Conservation (phyloP, 2,888 invertebrate species). For the Agonopterix heracliana region DNA sequence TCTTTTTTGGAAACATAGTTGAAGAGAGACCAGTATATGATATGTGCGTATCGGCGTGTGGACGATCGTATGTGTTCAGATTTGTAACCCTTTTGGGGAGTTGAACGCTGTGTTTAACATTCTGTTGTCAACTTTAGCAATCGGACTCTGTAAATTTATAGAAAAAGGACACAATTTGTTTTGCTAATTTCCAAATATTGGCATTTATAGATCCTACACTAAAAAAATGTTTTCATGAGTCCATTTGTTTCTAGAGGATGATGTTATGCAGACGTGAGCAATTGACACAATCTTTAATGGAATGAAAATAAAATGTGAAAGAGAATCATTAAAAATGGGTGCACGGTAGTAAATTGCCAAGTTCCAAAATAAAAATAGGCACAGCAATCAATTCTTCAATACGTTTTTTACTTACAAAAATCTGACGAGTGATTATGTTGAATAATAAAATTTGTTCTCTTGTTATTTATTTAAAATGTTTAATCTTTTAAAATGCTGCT, state of each 20-base stretch:
- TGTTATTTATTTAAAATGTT: conserved; percentile 2
- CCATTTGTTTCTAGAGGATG: too few relatives aligned
- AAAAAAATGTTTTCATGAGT: neutral
- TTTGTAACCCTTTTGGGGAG: conserved; percentile 44
- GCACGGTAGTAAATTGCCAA: too few relatives aligned
- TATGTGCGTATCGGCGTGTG: conserved; percentile 74
- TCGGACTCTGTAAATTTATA: too few relatives aligned
- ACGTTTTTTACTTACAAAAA: conserved; percentile 31
- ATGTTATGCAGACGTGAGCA: too few relatives aligned
- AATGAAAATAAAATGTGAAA: too few relatives aligned
- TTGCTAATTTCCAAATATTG: too few relatives aligned
- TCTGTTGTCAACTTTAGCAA: too few relatives aligned
- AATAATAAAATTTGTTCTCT: conserved; percentile 1
- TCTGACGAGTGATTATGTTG: conserved; percentile 36
- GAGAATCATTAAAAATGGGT: too few relatives aligned
- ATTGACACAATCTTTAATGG: too few relatives aligned
- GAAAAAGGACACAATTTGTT: too few relatives aligned
- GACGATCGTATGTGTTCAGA: conserved; percentile 66
- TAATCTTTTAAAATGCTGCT: neutral
- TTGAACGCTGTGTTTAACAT: conserved; percentile 34
- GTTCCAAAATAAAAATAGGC: too few relatives aligned
- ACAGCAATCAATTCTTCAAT: conserved; percentile 30
- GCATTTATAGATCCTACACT: too few relatives aligned
- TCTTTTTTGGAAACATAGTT: conserved; percentile 65
- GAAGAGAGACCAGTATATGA: conserved; percentile 64